Evolutionary conservation across 53 echinoderm and acorn worm species (phyloP).

Genomic region (Zoroaster sp.): DNA sequence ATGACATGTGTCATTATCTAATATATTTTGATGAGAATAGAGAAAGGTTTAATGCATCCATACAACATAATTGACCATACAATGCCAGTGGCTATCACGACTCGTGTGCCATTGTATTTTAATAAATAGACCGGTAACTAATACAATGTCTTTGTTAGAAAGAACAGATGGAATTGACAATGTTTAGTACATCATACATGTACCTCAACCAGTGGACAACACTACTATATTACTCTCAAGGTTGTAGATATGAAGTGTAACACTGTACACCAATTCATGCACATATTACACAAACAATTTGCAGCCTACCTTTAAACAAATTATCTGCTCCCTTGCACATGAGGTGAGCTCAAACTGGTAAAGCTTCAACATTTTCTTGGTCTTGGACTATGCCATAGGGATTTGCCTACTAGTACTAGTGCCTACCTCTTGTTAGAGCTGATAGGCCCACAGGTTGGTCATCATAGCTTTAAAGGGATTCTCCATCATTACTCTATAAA

Average conservation of each 20-base stretch:
- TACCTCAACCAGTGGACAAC: background rate
- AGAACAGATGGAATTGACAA: background rate
- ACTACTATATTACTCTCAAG: background rate
- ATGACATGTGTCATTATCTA: background rate
- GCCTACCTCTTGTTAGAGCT: background rate
- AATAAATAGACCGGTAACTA: background rate
- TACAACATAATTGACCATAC: background rate
- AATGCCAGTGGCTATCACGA: conserved; percentile 38
- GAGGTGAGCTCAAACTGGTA: background rate
- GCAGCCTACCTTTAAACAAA: background rate
- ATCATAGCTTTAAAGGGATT: too few species aligned
- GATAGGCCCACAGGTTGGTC: background rate
- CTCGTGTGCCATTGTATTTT: background rate
- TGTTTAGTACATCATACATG: background rate
- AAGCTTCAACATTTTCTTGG: background rate
- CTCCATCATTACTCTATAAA: too few species aligned
- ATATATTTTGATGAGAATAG: background rate
- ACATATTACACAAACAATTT: background rate
- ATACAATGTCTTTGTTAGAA: too few species aligned
- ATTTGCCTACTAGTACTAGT: background rate
- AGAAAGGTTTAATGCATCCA: background rate
- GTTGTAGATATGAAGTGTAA: background rate
- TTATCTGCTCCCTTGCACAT: conserved; percentile 7
- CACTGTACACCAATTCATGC: background rate
- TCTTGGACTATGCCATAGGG: background rate